Percentiles rank a stretch among this genome's conserved stretches.
phyloP scores from a whole-genome alignment of 2,888 invertebrate species.

The Mythimna vitellina region DNA sequence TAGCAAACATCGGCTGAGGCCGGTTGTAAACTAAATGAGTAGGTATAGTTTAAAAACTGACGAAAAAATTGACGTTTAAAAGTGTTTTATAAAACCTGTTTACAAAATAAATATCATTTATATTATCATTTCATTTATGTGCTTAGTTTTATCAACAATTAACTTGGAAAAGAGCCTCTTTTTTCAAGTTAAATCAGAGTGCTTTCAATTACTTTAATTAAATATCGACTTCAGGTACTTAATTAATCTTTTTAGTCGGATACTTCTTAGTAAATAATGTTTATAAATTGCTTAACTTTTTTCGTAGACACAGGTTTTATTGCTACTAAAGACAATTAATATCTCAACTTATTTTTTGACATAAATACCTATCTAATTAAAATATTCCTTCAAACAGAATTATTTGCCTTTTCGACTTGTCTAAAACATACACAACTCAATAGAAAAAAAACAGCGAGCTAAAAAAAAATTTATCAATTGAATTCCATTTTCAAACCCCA shows the following conservation, averaged over 20 bases:
- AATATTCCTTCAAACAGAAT: too few relatives aligned
- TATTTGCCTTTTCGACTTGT: background rate
- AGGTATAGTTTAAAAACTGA: too few relatives aligned
- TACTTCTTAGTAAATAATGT: slow-evolving; percentile 20
- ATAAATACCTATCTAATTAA: background rate
- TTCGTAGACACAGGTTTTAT: slow-evolving; percentile 2
- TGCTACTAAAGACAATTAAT: background rate
- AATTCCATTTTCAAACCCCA: slow-evolving; percentile 2
- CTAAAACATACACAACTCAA: background rate
- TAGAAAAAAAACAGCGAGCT: too few relatives aligned
- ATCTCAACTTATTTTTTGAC: background rate
- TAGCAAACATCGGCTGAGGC: too few relatives aligned
- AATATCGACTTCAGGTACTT: slow-evolving; percentile 43
- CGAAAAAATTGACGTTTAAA: too few relatives aligned
- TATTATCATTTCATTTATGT: slow-evolving; percentile 66
- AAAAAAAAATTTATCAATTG: background rate
- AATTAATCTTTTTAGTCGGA: slow-evolving; percentile 38
- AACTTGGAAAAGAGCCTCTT: slow-evolving; percentile 30
- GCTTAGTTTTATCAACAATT: slow-evolving; percentile 34
- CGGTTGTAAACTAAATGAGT: too few relatives aligned
- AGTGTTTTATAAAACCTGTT: too few relatives aligned
- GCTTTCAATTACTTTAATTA: slow-evolving; percentile 54
- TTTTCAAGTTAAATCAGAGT: slow-evolving; percentile 38
- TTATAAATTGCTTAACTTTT: slow-evolving; percentile 1
- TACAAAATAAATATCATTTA: slow-evolving; percentile 78